A percentile compares a stretch with the other conserved stretches of the same genome.
These are phyloP conservation scores for Eurystomus glaucurus DNA, from an alignment of 2,797 vertebrate species.

Conservation along the genomic window DNA sequence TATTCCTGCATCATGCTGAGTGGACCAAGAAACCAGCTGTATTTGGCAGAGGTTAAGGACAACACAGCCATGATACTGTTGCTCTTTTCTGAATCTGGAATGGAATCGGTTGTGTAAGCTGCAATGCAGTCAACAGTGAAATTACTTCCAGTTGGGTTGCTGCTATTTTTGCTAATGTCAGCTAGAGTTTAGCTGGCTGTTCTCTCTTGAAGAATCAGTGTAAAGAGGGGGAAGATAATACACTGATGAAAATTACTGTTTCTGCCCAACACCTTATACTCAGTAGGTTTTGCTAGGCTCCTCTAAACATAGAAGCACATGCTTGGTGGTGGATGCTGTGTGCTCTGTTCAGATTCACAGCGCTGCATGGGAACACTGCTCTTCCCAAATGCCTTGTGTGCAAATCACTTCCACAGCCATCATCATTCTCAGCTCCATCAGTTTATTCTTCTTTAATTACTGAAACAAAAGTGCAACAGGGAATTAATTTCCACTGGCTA, in stretches of 20 bases:
- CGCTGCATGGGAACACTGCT: accelerated
- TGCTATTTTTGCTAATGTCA: slow-evolving; percentile 45
- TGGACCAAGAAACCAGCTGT: not conserved
- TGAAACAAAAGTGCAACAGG: not conserved
- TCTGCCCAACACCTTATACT: not conserved
- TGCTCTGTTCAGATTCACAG: not conserved
- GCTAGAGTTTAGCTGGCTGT: not conserved
- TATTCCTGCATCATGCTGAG: not conserved
- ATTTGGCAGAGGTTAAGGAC: not conserved
- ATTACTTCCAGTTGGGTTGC: slow-evolving; percentile 34
- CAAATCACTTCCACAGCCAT: not conserved
- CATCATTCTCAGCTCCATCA: not conserved
- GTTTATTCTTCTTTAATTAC: not conserved
- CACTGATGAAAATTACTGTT: slow-evolving; percentile 23
- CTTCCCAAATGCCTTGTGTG: accelerated
- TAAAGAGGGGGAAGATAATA: not conserved
- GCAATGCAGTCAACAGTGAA: slow-evolving; percentile 38
- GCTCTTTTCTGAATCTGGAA: not conserved
- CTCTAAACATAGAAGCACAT: not conserved
- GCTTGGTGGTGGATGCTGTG: not conserved
- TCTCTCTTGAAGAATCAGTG: slow-evolving; percentile 13
- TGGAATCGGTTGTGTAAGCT: not conserved
- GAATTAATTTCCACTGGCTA: not conserved
- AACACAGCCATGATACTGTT: not conserved
- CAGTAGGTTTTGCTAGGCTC: not conserved